Percentiles rank a stretch among this genome's conserved stretches.
These are phyloP conservation scores for Drosophila hydei DNA, from an alignment of 1,140 invertebrate species.

Conservation along the genomic window DNA sequence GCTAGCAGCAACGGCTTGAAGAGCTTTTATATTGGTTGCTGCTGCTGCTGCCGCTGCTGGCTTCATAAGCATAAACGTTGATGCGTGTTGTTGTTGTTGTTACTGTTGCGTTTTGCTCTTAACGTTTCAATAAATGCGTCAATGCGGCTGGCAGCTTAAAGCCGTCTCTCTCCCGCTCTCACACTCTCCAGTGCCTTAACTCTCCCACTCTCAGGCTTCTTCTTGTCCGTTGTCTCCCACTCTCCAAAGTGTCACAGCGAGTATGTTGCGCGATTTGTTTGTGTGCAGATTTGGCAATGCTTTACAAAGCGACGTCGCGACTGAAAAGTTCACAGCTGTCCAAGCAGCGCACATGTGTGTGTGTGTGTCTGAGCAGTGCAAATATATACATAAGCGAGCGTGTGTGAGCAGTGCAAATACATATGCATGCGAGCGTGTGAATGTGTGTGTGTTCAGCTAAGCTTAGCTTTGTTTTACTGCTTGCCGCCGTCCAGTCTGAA, in stretches of 20 bases:
- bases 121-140: conserved; percentile 62
- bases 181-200: not conserved
- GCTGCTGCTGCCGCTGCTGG: conserved; percentile 15
- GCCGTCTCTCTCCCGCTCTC: not conserved
- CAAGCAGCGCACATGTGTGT: not conserved
- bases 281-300: conserved; percentile 52
- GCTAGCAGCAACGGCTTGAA: conserved; percentile 7
- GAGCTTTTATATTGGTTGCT: conserved; percentile 13
- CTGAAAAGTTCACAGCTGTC: conserved; percentile 23
- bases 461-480: conserved; percentile 78
- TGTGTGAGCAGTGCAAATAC: conserved; percentile 2
- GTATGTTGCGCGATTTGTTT: conserved; percentile 70
- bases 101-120: conserved; percentile 28
- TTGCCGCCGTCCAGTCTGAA: conserved; percentile 52
- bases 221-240: conserved; percentile 1
- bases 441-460: conserved; percentile 40
- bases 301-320: conserved; percentile 29
- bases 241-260: conserved; percentile 42
- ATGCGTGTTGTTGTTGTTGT: conserved; percentile 20
- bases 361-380: not conserved
- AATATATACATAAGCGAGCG: not conserved
- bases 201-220: not conserved
- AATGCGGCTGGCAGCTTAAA: conserved; percentile 48
- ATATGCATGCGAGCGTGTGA: not conserved
- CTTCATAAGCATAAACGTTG: conserved; percentile 42